Base-by-base conservation (phyloP, 2,888 invertebrate species). In the Drosophila algonquin region DNA sequence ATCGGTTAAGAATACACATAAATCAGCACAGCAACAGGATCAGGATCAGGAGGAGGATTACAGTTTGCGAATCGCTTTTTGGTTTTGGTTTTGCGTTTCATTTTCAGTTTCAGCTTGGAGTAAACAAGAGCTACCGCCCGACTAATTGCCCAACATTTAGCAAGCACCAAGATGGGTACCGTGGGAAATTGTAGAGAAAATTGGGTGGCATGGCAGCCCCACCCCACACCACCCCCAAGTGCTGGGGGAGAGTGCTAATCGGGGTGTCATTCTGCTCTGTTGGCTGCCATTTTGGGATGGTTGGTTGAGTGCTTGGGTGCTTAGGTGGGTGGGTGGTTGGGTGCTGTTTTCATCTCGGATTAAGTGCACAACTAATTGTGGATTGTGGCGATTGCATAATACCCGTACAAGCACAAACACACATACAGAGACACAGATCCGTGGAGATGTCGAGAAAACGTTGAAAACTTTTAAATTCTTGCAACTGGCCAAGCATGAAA, bases 281-380 rank as follows among this genome's bases (percentile, higher is more conserved):
- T 63, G 51, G 52, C 44, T 61, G 27, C 62, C 61, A 35, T 48
- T 65, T 30, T 40, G 14, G n/a, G 12, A 10, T 52, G 32, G n/a
- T 10, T 44, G 21, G 14, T 14, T 53, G 18, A 3, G 12, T 21
- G 51, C 21, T 21, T 21, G 21, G 21, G 21, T 3, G 21, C 21
- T 21, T 21, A 3, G 21, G 21, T 21, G 21, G 21, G 21, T 21
- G 21, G 21, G 21, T 21, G 59, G 14, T 45, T 52, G 63, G 35
- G 56, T 12, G 35, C 58, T 47, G 18, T 76, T 76, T 52, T 52
- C 56, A 18, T 59, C 60, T 52, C 58, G 79, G 81, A 86, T 87
- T 86, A 80, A 65, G 59, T 61, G 56, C 60, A 48, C 78, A 80
- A 72, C 86, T 85, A 80, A 80, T 80, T 81, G 84, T 79, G 81